These are phyloP conservation scores for Pristionchus arcanus DNA, from an alignment of 2,888 invertebrate genomes.

Conservation along the genomic window DNA sequence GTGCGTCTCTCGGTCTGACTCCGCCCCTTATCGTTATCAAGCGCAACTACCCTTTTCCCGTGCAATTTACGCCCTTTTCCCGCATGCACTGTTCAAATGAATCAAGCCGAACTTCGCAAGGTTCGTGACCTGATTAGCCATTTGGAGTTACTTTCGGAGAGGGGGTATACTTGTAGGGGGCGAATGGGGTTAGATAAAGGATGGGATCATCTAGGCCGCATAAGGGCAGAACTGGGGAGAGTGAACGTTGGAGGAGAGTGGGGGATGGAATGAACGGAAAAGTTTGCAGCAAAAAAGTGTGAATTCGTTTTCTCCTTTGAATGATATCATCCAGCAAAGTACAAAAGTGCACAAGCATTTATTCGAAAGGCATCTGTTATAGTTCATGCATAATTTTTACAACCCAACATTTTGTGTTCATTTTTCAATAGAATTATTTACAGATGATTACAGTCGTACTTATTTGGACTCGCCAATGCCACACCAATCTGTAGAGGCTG, in stretches of 20 bases:
- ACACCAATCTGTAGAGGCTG: too few relatives aligned
- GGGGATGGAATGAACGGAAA: too few relatives aligned
- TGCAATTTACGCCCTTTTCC: not conserved
- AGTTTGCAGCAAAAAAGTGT: not conserved
- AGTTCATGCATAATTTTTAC: too few relatives aligned
- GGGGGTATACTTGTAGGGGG: not conserved
- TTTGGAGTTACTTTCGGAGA: not conserved
- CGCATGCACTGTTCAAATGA: not conserved
- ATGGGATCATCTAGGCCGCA: not conserved
- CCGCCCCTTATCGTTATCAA: not conserved
- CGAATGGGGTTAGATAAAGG: not conserved
- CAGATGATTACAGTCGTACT: too few relatives aligned
- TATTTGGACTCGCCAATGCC: too few relatives aligned
- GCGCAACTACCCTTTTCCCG: not conserved
- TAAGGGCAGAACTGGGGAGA: not conserved
- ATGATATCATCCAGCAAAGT: too few relatives aligned
- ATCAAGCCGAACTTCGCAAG: not conserved
- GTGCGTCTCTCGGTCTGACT: not conserved
- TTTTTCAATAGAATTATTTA: too few relatives aligned
- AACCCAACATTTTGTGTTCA: too few relatives aligned
- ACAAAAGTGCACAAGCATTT: too few relatives aligned
- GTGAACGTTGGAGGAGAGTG: not conserved
- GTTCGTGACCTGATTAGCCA: not conserved
- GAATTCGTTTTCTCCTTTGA: too few relatives aligned
- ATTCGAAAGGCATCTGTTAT: too few relatives aligned